Percentiles rank a stretch among this genome's conserved stretches.
These are phyloP conservation scores for Bemisia tabaci DNA, from an alignment of 1,140 invertebrate genomes.

Conservation along the genomic window DNA sequence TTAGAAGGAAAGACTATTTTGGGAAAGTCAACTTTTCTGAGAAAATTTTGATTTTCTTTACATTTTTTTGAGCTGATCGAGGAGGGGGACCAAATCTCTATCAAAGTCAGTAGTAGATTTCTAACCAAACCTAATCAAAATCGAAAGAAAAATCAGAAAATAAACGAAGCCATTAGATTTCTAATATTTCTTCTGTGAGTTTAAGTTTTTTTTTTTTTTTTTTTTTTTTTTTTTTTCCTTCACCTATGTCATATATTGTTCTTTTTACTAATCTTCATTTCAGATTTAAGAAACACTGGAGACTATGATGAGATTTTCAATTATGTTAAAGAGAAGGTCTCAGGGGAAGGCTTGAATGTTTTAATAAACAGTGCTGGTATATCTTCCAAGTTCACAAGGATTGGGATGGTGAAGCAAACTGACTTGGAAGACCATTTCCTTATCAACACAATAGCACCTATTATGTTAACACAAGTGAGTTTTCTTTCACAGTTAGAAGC, in stretches of 20 bases:
- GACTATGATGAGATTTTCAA: slow-evolving; percentile 41
- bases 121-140: too few species aligned
- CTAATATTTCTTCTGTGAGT: not conserved
- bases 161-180: too few species aligned
- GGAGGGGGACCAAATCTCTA: too few species aligned
- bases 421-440: slow-evolving; percentile 53
- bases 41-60: too few species aligned
- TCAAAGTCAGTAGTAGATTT: too few species aligned
- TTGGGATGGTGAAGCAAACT: slow-evolving; percentile 50
- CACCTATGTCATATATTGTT: too few species aligned
- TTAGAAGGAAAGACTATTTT: too few species aligned
- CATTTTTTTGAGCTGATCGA: too few species aligned
- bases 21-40: too few species aligned
- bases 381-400: slow-evolving; percentile 52
- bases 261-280: too few species aligned
- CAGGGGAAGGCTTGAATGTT: slow-evolving; percentile 57
- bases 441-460: slow-evolving; percentile 65
- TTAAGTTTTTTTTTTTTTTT: not conserved
- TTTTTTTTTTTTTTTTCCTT: not conserved
- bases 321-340: slow-evolving; percentile 42
- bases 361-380: slow-evolving; percentile 78
- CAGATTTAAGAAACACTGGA: slow-evolving; percentile 53
- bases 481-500: not conserved
- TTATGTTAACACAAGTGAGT: slow-evolving; percentile 68
- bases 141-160: too few species aligned